These are phyloP conservation scores for Plumapathes pennacea DNA, from an alignment of 92 coral and sea anemone species.

Conservation along the genomic window DNA sequence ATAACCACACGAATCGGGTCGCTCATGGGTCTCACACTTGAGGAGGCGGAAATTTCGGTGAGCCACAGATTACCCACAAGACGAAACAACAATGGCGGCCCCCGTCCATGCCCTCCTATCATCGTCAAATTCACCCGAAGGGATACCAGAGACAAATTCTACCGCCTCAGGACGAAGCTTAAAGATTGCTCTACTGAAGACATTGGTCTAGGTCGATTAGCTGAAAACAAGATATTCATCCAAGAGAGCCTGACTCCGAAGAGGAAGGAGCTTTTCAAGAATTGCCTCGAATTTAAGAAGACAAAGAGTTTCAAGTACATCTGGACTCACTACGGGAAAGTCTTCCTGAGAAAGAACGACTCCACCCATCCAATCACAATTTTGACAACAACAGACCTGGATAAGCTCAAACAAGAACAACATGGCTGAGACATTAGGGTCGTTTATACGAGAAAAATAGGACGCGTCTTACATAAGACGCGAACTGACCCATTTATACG, in stretches of 20 bases:
- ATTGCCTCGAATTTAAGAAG: constrained; percentile 9
- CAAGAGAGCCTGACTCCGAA: constrained; percentile 3
- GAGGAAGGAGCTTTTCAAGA: constrained; percentile 5
- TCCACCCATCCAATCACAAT: neutral
- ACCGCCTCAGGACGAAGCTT: too few species aligned
- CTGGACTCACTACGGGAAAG: constrained; percentile 7
- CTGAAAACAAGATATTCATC: constrained; percentile 1
- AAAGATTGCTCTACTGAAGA: neutral
- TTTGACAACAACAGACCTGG: neutral
- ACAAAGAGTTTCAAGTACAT: constrained; percentile 1
- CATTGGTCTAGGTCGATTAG: neutral
- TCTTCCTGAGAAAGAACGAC: constrained; percentile 10
- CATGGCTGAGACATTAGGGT: too few species aligned
- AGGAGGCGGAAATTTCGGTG: constrained; percentile 17
- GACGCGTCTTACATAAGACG: too few species aligned
- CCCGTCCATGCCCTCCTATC: too few species aligned
- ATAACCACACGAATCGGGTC: constrained; percentile 4
- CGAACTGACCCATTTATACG: too few species aligned
- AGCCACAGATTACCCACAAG: constrained; percentile 17
- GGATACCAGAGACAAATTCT: too few species aligned
- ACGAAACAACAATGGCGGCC: constrained; percentile 4
- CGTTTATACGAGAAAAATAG: too few species aligned
- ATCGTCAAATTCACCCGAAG: too few species aligned
- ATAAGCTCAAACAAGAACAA: neutral
- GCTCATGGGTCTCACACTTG: constrained; percentile 9